Evolutionary conservation across 1,140 invertebrate genomes (phyloP).

Genomic region (Geopemphigus sp.): DNA sequence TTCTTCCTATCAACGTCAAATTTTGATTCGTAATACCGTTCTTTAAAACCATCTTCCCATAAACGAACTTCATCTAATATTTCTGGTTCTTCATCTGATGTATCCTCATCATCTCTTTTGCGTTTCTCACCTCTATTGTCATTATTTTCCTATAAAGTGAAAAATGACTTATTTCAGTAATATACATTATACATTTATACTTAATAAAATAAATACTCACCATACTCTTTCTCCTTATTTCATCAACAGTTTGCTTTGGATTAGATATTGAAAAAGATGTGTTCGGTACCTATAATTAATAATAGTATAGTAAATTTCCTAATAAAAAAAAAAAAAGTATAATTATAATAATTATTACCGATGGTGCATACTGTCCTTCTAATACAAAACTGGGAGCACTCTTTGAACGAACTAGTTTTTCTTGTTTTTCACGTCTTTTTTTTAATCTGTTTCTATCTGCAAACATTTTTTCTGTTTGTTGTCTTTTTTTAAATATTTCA

Average conservation of each 20-base stretch:
- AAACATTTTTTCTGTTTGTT: conserved; percentile 80
- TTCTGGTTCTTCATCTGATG: conserved; percentile 71
- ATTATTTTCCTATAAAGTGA: conserved; percentile 25
- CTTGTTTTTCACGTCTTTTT: conserved; percentile 58
- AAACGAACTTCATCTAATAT: conserved; percentile 90
- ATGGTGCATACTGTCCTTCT: conserved; percentile 48
- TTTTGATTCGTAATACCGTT: conserved; percentile 96
- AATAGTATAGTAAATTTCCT: neutral
- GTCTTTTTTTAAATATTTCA: conserved; percentile 92
- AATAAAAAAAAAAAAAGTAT: neutral
- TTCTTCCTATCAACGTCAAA: conserved; percentile 84
- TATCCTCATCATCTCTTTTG: conserved; percentile 59
- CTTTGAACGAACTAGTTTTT: conserved; percentile 38
- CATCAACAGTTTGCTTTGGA: conserved; percentile 44
- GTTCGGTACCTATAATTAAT: conserved; percentile 28
- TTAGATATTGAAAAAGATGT: conserved; percentile 33
- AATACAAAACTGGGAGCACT: conserved; percentile 36
- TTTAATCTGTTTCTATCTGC: conserved; percentile 74
- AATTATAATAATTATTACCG: conserved; percentile 27
- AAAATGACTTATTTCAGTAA: neutral
- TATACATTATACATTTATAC: neutral
- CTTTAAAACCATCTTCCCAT: conserved; percentile 98
- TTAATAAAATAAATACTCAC: neutral
- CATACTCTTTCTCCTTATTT: conserved; percentile 34
- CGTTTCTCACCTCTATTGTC: conserved; percentile 52